Conservation (phyloP, 2,797 vertebrate species). For the Luscinia megarhynchos region DNA sequence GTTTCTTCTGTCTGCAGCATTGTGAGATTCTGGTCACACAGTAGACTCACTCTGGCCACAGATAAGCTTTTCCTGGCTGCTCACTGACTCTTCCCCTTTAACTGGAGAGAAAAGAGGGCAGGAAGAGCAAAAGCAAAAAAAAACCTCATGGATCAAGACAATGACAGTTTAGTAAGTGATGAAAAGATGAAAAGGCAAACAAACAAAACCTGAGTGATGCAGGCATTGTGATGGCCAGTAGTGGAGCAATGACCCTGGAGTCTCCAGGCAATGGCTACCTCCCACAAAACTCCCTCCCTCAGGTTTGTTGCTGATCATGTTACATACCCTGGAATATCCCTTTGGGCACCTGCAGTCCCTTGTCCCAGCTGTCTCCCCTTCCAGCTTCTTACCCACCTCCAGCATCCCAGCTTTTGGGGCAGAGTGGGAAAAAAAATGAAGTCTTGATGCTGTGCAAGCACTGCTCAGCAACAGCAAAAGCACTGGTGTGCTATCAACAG, state of each 20-base stretch:
- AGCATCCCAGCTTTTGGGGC: not conserved
- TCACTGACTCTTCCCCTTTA: not conserved
- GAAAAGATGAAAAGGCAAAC: not conserved
- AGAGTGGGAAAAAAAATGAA: not conserved
- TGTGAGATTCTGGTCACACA: too few relatives aligned
- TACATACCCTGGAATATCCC: not conserved
- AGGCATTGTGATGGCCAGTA: too few relatives aligned
- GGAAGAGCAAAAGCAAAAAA: not conserved
- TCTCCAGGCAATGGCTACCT: not conserved
- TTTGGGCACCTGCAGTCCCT: not conserved
- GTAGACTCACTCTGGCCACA: not conserved
- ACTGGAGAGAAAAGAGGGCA: not conserved
- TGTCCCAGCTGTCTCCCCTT: not conserved
- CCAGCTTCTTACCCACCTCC: not conserved
- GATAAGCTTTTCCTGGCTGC: rapidly evolving
- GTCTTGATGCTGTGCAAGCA: not conserved
- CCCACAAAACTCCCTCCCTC: not conserved
- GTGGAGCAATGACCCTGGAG: not conserved
- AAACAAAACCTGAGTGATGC: not conserved
- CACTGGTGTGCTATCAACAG: not conserved
- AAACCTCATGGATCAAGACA: not conserved
- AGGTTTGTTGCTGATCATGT: not conserved
- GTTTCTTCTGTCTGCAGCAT: not conserved
- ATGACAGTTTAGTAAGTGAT: not conserved
- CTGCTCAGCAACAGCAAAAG: not conserved